phyloP scores from a whole-genome alignment of 2,797 vertebrate species.

The Pangasius sanitwongsei region DNA sequence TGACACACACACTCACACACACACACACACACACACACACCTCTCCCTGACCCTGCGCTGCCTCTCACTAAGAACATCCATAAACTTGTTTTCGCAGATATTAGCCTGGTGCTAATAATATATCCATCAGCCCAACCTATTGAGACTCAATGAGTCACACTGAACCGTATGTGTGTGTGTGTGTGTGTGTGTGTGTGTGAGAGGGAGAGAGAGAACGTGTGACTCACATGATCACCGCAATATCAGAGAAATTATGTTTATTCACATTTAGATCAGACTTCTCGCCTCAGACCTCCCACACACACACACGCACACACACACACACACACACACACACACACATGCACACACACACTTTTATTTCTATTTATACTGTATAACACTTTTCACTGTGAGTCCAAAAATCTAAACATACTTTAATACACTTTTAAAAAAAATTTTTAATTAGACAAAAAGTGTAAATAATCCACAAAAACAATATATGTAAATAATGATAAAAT shows the following conservation, averaged over 20 bases:
- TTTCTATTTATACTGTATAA: not conserved
- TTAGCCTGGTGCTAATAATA: slow-evolving; percentile 43
- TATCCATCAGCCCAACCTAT: slow-evolving; percentile 32
- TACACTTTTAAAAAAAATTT: too few relatives aligned
- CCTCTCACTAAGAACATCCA: slow-evolving; percentile 47
- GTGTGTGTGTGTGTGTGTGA: not conserved
- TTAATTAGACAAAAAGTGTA: too few relatives aligned
- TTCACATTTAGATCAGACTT: not conserved
- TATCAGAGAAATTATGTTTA: slow-evolving; percentile 16
- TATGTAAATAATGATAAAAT: too few relatives aligned
- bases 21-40: slow-evolving; percentile 4
- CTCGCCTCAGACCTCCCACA: not conserved
- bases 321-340: slow-evolving; percentile 25
- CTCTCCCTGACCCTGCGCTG: slow-evolving; percentile 35
- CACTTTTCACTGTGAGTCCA: not conserved
- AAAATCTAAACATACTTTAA: not conserved
- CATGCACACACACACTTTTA: not conserved
- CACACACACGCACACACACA: slow-evolving; percentile 13
- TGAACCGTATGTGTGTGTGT: slow-evolving; percentile 3
- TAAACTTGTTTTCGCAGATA: slow-evolving; percentile 48
- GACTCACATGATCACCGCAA: slow-evolving; percentile 1
- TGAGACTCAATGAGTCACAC: slow-evolving; percentile 27
- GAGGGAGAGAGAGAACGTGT: not conserved
- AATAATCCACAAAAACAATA: too few relatives aligned
- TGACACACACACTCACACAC: not conserved